A percentile compares a stretch with the other conserved stretches of the same genome.
phyloP scores from a whole-genome alignment of 2,113 vertebrate genomes.

The Struthio camelus region DNA sequence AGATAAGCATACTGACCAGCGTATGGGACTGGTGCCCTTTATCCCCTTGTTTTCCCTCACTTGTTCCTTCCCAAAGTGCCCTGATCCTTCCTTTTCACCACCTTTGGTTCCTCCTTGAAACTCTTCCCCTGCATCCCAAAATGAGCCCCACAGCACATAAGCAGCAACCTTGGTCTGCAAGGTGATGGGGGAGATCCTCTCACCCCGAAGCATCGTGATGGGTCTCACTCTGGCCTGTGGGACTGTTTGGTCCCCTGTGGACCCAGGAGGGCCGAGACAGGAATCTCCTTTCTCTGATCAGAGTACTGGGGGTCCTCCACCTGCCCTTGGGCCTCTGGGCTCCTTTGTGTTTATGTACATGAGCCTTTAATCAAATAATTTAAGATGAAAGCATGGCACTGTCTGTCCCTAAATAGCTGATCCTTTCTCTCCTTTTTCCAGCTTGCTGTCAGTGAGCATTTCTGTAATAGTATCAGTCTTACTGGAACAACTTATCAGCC shows the following conservation, averaged over 20 bases:
- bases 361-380: not conserved
- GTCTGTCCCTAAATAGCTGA: not conserved
- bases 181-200: not conserved
- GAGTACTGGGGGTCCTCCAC: not conserved
- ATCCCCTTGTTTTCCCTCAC: not conserved
- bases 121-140: not conserved
- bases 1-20: not conserved
- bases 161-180: too few relatives aligned
- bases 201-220: not conserved
- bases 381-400: not conserved
- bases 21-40: not conserved
- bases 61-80: not conserved
- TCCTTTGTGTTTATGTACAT: not conserved
- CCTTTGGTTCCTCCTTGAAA: not conserved
- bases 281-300: not conserved
- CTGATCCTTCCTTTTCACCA: not conserved
- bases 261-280: not conserved
- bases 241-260: too few relatives aligned
- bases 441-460: not conserved
- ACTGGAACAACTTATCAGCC: not conserved
- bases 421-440: not conserved
- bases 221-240: too few relatives aligned
- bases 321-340: not conserved
- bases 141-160: not conserved
- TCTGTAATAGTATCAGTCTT: not conserved